These are phyloP conservation scores for Chiridota heheva DNA, from an alignment of 35 echinoderm and acorn worm species.

Conservation along the genomic window DNA sequence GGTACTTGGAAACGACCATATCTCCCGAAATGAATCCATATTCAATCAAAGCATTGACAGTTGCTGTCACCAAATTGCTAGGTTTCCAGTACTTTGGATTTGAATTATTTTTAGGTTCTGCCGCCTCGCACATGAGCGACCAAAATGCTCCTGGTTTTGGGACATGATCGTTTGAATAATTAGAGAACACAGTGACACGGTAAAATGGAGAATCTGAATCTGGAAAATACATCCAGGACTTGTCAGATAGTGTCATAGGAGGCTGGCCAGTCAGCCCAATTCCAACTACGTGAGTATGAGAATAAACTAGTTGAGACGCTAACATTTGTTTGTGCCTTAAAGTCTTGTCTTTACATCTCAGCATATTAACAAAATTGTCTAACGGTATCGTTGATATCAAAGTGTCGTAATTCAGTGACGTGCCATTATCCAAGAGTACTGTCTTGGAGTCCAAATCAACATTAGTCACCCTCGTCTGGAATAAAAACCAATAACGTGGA, in stretches of 20 bases:
- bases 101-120: background rate
- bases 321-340: background rate
- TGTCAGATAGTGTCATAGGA: slow-evolving; percentile 10
- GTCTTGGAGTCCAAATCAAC: background rate
- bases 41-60: background rate
- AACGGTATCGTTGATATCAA: slow-evolving; percentile 8
- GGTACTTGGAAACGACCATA: slow-evolving; percentile 39
- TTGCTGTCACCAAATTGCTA: background rate
- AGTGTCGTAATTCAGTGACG: background rate
- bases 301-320: slow-evolving; percentile 23
- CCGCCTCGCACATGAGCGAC: slow-evolving; percentile 53
- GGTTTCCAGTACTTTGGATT: background rate
- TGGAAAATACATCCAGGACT: slow-evolving; percentile 52
- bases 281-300: slow-evolving; percentile 51
- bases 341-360: background rate
- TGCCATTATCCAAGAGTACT: background rate
- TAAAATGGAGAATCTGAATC: slow-evolving; percentile 59
- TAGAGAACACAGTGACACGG: slow-evolving; percentile 41
- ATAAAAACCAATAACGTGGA: slow-evolving; percentile 35
- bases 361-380: background rate
- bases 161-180: slow-evolving; percentile 48
- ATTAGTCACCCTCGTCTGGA: background rate
- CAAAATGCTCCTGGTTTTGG: slow-evolving; percentile 10
- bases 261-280: slow-evolving; percentile 31
- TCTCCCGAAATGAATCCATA: slow-evolving; percentile 32